Evolutionary conservation across 37 sponge, comb jelly and placozoan genomes (phyloP).

Genomic region (Amphimedon queenslandica): DNA sequence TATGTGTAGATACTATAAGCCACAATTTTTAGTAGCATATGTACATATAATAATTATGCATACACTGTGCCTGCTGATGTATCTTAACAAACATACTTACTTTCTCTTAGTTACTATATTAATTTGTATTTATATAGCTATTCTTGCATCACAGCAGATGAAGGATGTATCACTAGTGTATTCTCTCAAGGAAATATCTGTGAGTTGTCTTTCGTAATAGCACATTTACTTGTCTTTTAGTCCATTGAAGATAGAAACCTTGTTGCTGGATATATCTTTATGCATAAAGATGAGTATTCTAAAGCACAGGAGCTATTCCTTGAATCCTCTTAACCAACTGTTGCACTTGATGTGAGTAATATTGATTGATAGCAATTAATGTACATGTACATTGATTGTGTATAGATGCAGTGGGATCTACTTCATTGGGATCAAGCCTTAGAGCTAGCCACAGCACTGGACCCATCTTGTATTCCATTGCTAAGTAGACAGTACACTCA

Average conservation of each 20-base stretch:
- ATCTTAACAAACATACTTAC: not conserved
- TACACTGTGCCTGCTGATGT: too few relatives aligned
- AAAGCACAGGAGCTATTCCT: constrained; percentile 90
- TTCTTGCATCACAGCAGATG: constrained; percentile 77
- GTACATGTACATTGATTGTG: too few relatives aligned
- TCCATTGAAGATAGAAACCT: constrained; percentile 83
- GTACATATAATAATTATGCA: too few relatives aligned
- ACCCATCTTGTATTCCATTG: constrained; percentile 75
- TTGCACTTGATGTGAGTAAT: constrained; percentile 92
- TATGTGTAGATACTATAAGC: too few relatives aligned
- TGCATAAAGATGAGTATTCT: constrained; percentile 70
- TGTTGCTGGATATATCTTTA: constrained; percentile 76
- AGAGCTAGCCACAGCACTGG: constrained; percentile 81
- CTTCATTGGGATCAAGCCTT: constrained; percentile 97
- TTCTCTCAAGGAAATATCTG: constrained; percentile 69
- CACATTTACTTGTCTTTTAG: constrained; percentile 32
- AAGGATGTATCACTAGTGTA: constrained; percentile 81
- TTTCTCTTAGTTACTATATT: not conserved
- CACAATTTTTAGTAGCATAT: too few relatives aligned
- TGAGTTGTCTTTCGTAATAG: constrained; percentile 4
- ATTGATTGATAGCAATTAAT: too few relatives aligned
- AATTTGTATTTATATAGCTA: constrained; percentile 48
- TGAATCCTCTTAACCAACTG: constrained; percentile 77
- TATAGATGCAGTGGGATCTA: constrained; percentile 91
- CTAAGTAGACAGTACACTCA: constrained; percentile 92